Conservation (phyloP, 2,888 invertebrate species). For the Pseudococcus longispinus region DNA sequence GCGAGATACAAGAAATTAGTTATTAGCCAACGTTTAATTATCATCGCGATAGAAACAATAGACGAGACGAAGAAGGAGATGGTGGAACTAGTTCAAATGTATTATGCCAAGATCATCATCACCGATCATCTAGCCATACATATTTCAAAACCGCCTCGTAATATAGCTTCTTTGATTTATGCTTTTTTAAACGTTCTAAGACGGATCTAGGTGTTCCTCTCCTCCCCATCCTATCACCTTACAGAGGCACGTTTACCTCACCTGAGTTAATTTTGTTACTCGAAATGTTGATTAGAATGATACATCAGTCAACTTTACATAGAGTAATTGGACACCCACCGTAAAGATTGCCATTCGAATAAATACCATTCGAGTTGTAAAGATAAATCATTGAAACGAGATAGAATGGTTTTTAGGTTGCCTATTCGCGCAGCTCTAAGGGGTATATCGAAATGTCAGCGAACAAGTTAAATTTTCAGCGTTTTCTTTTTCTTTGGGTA, state of each 20-base stretch:
- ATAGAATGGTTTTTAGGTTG: background rate
- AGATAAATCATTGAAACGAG: background rate
- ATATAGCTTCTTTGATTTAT: background rate
- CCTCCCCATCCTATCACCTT: background rate
- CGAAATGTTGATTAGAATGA: background rate
- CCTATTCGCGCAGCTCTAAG: background rate
- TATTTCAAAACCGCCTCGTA: conserved; percentile 1
- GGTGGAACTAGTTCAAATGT: background rate
- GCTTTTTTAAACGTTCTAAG: background rate
- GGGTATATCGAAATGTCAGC: background rate
- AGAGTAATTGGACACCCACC: too few species aligned
- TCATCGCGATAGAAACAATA: conserved; percentile 6
- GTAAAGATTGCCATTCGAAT: background rate
- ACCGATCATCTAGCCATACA: background rate
- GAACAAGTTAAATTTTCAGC: background rate
- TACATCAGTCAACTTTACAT: background rate
- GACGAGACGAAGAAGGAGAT: background rate
- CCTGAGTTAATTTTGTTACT: background rate
- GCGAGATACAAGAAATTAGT: conserved; percentile 15
- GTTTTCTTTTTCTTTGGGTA: background rate
- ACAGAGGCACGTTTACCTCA: background rate
- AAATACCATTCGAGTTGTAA: background rate
- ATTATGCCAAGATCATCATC: background rate
- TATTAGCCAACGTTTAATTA: conserved; percentile 8
- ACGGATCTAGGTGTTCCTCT: too few species aligned